Conservation (phyloP, 2,888 invertebrate genomes). For the Campoplex capitator region DNA sequence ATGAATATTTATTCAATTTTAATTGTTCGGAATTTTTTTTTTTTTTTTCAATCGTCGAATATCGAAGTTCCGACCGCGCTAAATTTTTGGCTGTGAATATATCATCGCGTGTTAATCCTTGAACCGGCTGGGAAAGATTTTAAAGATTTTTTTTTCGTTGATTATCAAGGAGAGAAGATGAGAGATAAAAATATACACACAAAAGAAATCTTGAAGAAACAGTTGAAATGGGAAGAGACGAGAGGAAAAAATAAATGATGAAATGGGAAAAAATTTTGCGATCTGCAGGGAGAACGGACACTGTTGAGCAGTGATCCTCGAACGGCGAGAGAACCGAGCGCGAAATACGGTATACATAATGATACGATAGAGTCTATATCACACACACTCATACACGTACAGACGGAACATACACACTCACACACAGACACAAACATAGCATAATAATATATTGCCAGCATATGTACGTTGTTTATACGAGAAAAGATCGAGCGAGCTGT, state of each 20-base stretch:
- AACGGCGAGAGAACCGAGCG: constrained; percentile 70
- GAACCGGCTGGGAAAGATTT: constrained; percentile 19
- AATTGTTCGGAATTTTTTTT: neutral
- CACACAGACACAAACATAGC: constrained; percentile 79
- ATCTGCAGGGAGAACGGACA: constrained; percentile 67
- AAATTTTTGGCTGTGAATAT: constrained; percentile 7
- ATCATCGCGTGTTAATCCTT: neutral
- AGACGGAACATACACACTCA: constrained; percentile 40
- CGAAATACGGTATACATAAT: constrained; percentile 82
- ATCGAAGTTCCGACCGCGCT: neutral
- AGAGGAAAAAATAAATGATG: neutral
- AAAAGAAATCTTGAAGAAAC: constrained; percentile 21
- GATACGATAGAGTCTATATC: constrained; percentile 84
- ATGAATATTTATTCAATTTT: neutral
- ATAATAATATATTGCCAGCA: constrained; percentile 84
- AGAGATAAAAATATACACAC: constrained; percentile 56
- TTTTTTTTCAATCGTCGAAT: neutral
- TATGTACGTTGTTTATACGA: constrained; percentile 83
- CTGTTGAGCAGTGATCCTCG: constrained; percentile 82
- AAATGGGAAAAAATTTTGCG: constrained; percentile 19
- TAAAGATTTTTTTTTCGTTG: constrained; percentile 1
- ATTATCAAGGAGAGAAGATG: constrained; percentile 10
- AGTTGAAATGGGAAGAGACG: constrained; percentile 5
- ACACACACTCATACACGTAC: constrained; percentile 68
- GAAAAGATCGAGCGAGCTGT: constrained; percentile 61